These are phyloP conservation scores for Dunckerocampus dactyliophorus DNA, from an alignment of 2,113 vertebrate genomes.

Conservation along the genomic window DNA sequence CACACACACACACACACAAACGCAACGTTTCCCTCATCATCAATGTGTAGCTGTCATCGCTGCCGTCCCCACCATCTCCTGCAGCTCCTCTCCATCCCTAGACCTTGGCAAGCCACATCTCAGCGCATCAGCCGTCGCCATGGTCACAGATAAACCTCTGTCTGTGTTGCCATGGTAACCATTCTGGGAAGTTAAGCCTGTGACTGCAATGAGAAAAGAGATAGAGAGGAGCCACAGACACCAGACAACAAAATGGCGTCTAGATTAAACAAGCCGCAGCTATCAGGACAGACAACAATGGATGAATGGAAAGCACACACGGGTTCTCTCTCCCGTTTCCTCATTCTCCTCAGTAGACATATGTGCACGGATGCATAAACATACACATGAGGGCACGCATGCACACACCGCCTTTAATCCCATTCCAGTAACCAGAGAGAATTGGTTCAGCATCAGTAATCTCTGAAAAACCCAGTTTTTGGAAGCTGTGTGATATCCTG, in stretches of 20 bases:
- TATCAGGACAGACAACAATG: slow-evolving; percentile 55
- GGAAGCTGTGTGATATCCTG: slow-evolving; percentile 58
- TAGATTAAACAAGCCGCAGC: slow-evolving; percentile 62
- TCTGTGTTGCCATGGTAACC: slow-evolving; percentile 70
- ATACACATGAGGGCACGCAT: slow-evolving; percentile 8
- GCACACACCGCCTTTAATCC: slow-evolving; percentile 61
- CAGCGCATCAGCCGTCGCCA: slow-evolving; percentile 55
- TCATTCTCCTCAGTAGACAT: background rate
- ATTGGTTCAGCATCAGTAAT: slow-evolving; percentile 72
- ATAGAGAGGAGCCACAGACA: slow-evolving; percentile 38
- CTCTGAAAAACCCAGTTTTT: slow-evolving; percentile 70
- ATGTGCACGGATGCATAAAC: slow-evolving; percentile 7
- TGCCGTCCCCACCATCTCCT: slow-evolving; percentile 8
- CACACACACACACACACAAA: background rate
- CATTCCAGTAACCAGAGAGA: slow-evolving; percentile 71
- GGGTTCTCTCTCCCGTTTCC: slow-evolving; percentile 2
- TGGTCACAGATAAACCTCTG: slow-evolving; percentile 65
- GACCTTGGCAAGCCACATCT: slow-evolving; percentile 43
- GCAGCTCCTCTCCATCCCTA: slow-evolving; percentile 18
- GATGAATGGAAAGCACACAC: slow-evolving; percentile 38
- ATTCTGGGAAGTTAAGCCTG: slow-evolving; percentile 59
- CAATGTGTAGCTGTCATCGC: background rate
- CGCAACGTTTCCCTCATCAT: background rate
- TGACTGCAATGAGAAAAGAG: slow-evolving; percentile 51
- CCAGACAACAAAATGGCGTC: slow-evolving; percentile 66